phyloP scores from a whole-genome alignment of 37 sponge, comb jelly and placozoan species.

The Haliclona indistincta region DNA sequence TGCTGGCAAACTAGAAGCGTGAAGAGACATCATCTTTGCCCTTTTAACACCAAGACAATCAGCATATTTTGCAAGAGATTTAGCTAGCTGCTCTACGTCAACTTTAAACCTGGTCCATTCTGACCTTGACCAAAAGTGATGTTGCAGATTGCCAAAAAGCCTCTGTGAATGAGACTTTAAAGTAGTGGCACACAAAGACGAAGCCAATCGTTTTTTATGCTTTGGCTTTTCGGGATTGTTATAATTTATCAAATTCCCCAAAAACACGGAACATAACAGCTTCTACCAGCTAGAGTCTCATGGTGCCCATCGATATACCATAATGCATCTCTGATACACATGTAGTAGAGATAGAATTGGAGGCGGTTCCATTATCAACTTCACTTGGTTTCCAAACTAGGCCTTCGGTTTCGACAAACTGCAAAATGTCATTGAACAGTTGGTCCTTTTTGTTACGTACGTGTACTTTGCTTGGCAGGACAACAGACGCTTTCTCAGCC shows the following conservation, averaged over 20 bases:
- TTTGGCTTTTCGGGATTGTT: too few relatives aligned
- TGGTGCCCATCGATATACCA: neutral
- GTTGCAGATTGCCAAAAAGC: neutral
- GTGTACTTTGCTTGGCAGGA: too few relatives aligned
- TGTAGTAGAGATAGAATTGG: neutral
- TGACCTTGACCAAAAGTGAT: neutral
- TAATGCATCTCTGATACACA: neutral
- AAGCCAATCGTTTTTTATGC: too few relatives aligned
- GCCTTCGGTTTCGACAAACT: neutral
- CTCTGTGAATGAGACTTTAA: neutral
- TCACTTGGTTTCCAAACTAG: neutral
- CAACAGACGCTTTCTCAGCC: too few relatives aligned
- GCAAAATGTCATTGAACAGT: neutral
- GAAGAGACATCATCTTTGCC: neutral
- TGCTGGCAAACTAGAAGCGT: neutral
- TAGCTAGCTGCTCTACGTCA: neutral
- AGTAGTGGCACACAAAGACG: too few relatives aligned
- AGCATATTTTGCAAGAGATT: neutral
- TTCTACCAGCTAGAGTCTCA: neutral
- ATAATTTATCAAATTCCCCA: too few relatives aligned
- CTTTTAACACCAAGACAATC: neutral
- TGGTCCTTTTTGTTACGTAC: neutral
- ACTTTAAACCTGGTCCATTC: neutral
- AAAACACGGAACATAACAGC: neutral
- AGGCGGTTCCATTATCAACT: conserved; percentile 7